Percentiles rank a stretch among this genome's conserved stretches.
These are phyloP conservation scores for Lepisosteus oculatus DNA, from an alignment of 2,113 vertebrate genomes.

Conservation along the genomic window DNA sequence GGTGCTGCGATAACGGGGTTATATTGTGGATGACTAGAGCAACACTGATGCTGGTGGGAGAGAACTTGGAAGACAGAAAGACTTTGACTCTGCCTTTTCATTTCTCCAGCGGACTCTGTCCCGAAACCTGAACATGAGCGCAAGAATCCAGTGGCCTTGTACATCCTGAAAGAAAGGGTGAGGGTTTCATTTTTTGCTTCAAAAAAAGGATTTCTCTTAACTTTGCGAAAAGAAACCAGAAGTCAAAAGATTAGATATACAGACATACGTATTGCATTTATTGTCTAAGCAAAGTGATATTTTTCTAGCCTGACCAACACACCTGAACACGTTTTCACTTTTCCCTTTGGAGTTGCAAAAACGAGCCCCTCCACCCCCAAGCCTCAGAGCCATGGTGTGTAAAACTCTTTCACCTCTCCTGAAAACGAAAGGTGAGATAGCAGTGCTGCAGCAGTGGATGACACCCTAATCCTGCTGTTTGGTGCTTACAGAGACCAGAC, in stretches of 20 bases:
- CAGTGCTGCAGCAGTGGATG: neutral
- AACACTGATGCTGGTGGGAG: too few relatives aligned
- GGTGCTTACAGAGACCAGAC: slow-evolving; percentile 2
- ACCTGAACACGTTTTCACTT: too few relatives aligned
- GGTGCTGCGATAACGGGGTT: too few relatives aligned
- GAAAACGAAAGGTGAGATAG: neutral
- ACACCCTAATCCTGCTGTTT: neutral
- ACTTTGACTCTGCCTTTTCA: slow-evolving; percentile 9
- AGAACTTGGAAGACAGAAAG: too few relatives aligned
- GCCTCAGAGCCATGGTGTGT: too few relatives aligned
- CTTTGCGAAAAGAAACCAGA: neutral
- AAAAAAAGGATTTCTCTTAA: neutral
- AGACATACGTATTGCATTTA: neutral
- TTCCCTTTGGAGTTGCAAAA: too few relatives aligned
- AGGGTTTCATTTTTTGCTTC: slow-evolving; percentile 27
- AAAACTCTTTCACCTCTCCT: too few relatives aligned
- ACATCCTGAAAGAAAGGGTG: slow-evolving; percentile 88
- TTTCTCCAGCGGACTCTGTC: slow-evolving; percentile 75
- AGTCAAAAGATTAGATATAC: neutral
- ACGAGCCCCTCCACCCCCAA: too few relatives aligned
- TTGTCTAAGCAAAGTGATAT: neutral
- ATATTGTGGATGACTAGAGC: too few relatives aligned
- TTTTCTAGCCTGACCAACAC: neutral
- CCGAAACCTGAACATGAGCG: slow-evolving; percentile 78
- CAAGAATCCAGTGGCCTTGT: slow-evolving; percentile 83